A percentile compares a stretch with the other conserved stretches of the same genome.
phyloP scores from a whole-genome alignment of 2,113 vertebrate species.

The Chaenocephalus aceratus region DNA sequence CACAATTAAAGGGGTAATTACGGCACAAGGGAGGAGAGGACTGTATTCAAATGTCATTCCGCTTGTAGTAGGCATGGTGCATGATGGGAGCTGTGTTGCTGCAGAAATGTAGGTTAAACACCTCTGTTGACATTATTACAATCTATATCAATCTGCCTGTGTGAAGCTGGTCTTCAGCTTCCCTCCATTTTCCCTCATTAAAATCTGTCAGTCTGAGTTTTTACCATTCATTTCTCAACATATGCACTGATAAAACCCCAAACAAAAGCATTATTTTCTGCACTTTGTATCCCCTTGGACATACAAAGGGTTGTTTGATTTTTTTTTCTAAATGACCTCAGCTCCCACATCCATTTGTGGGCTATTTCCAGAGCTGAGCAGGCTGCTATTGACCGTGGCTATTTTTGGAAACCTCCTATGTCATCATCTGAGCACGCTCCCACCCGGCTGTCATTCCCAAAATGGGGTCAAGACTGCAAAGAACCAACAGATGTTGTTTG shows the following conservation, averaged over 20 bases:
- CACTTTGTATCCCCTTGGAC: neutral
- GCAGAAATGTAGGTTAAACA: conserved; percentile 68
- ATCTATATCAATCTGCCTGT: conserved; percentile 42
- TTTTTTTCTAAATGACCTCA: neutral
- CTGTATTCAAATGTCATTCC: conserved; percentile 43
- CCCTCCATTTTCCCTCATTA: conserved; percentile 33
- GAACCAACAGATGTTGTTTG: conserved; percentile 52
- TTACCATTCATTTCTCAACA: neutral
- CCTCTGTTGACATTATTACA: conserved; percentile 53
- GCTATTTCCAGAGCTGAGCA: conserved; percentile 40
- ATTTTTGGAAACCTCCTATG: conserved; percentile 73
- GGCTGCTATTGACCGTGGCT: conserved; percentile 52
- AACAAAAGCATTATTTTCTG: neutral
- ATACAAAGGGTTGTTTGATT: neutral
- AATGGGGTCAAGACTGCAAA: conserved; percentile 64
- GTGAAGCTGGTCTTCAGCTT: conserved; percentile 30
- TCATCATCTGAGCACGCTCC: conserved; percentile 60
- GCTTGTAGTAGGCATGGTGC: conserved; percentile 5
- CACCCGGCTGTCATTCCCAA: conserved; percentile 75
- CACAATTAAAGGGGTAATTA: conserved; percentile 33
- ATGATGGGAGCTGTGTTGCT: conserved; percentile 33
- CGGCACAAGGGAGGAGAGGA: conserved; percentile 24
- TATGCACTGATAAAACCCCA: neutral
- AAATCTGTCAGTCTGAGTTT: neutral
- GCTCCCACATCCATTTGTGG: conserved; percentile 24